These are phyloP conservation scores for Chanos chanos DNA, from an alignment of 2,797 vertebrate genomes.

Conservation along the genomic window DNA sequence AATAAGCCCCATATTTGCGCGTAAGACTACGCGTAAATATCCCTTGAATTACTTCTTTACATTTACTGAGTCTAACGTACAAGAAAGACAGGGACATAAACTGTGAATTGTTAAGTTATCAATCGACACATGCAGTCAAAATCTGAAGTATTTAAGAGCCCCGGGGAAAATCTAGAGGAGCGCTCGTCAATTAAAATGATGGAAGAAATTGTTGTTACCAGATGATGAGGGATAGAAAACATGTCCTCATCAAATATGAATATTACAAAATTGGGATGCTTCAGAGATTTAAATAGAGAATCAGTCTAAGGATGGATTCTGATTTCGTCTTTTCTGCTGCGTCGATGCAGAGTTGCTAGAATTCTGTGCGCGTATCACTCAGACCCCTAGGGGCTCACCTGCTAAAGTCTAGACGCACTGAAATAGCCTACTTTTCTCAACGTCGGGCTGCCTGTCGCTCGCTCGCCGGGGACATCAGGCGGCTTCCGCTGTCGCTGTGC, in stretches of 20 bases:
- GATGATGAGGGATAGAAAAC: no score
- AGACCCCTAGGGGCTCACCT: conserved; percentile 69
- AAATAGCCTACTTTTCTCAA: conserved; percentile 25
- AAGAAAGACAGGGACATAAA: background rate
- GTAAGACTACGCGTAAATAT: no score
- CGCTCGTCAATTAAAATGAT: conserved; percentile 3
- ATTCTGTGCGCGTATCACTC: conserved; percentile 61
- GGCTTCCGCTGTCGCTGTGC: conserved; percentile 17
- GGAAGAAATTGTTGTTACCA: no score
- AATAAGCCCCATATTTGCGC: no score
- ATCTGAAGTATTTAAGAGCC: no score
- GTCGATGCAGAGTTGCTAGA: conserved; percentile 56
- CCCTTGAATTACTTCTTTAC: no score
- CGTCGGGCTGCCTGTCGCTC: conserved; percentile 22
- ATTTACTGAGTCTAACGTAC: no score
- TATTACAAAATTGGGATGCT: no score
- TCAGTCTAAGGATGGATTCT: background rate
- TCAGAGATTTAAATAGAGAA: no score
- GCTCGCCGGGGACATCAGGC: background rate
- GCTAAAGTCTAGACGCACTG: conserved; percentile 61
- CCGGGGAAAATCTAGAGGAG: no score
- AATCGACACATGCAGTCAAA: background rate
- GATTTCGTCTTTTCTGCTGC: background rate
- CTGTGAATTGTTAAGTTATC: background rate
- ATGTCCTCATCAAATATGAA: no score